A percentile compares a stretch with the other conserved stretches of the same genome.
These are phyloP conservation scores for Heliconius charithonia DNA, from an alignment of 2,888 invertebrate species.

Conservation along the genomic window DNA sequence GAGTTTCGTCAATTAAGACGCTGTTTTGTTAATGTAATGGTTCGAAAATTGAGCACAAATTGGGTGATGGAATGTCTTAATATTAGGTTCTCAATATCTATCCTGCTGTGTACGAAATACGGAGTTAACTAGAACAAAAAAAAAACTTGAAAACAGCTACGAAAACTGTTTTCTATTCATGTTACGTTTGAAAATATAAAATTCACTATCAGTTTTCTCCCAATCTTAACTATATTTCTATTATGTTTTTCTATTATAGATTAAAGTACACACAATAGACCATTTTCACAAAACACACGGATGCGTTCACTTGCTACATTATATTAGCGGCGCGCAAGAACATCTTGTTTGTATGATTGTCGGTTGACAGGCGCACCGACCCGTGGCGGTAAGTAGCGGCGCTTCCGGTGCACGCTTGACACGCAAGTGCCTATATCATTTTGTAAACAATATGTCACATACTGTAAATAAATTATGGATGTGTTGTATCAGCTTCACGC, in stretches of 20 bases:
- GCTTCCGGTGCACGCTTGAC: constrained; percentile 35
- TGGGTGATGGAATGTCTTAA: too few species aligned
- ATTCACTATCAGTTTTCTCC: too few species aligned
- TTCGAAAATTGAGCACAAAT: too few species aligned
- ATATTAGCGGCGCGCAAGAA: constrained; percentile 37
- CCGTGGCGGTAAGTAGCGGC: constrained; percentile 53
- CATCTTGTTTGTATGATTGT: constrained; percentile 58
- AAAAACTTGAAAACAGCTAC: not conserved
- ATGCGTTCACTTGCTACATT: constrained; percentile 8
- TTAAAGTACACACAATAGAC: constrained; percentile 9
- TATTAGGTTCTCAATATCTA: too few species aligned
- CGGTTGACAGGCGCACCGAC: constrained; percentile 73
- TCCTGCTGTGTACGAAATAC: too few species aligned
- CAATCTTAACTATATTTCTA: too few species aligned
- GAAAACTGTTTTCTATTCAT: too few species aligned
- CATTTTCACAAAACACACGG: constrained; percentile 24
- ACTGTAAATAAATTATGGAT: not conserved
- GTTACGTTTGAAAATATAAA: too few species aligned
- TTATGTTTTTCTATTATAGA: not conserved
- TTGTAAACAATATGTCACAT: constrained; percentile 29
- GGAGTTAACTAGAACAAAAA: not conserved
- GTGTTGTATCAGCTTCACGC: too few species aligned
- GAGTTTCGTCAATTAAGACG: too few species aligned
- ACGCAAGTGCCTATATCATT: constrained; percentile 23
- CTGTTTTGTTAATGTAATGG: too few species aligned